Evolutionary conservation across 1,140 invertebrate species (phyloP), one percentile per base, ranked within the genome.

Genomic region (Homalodisca vitripennis): DNA sequence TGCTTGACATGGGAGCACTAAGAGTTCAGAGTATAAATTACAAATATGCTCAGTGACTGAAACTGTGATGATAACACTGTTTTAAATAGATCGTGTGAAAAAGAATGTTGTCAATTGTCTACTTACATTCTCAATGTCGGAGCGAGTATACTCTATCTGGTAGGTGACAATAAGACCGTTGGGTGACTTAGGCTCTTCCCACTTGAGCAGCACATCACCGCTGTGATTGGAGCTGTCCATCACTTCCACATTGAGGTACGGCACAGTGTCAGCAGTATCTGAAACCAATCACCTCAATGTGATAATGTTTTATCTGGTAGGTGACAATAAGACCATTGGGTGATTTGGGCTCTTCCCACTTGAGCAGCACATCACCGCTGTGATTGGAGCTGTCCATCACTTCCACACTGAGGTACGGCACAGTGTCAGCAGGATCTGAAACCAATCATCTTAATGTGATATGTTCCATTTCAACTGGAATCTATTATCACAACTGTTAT

Each of bases 161-260:
- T 95, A 97, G 0, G 88, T 87, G 2, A 95, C 83, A 51, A 97
- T 90, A 29, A 92, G 82, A 0, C 94, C 93, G 79, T 98, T 98
- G 0, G 94, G 93, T 68, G 88, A 78, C n/a, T 74, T 66, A 0
- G 95, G 95, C 74, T 91, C 88, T 0, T 85, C 79, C 95, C 95
- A 98, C 12, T 74, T 79, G n/a, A 87, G 55, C 29, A 63, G 68
- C 12, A 75, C 73, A 34, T 68, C 67, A 12, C 60, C 70, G 51
- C 31, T 73, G 46, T 73, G 70, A 67, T 77, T 76, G 27, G 26
- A 31, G 0, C 6, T 17, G 17, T 67, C 66, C 51, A 32, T 20
- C n/a, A 67, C 51, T 26, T 47, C 1, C 46, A 67, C 47, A n/a
- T 13, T 67, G 1, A 67, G 27, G 29, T 53, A 22, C 24, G 17